Percentiles rank a stretch among this genome's conserved stretches.
Evolutionary conservation across 2,888 invertebrate genomes (phyloP).

Genomic region (Conomelus anceps): DNA sequence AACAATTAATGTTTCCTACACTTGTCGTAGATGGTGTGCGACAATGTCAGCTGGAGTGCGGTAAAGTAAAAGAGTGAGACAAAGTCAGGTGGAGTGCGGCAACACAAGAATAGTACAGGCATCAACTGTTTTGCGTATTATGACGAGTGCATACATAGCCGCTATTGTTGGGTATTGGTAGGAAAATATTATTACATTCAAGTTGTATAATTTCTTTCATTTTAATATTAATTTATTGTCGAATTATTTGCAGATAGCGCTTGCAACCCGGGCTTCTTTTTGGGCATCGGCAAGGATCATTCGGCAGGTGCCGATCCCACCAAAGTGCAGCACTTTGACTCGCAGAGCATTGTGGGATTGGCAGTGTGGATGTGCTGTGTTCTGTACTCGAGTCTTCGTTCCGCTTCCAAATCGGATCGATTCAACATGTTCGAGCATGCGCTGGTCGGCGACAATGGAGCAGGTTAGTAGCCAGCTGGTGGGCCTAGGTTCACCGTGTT

Average conservation of each 20-base stretch:
- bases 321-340: constrained; percentile 61
- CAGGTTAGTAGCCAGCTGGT: neutral
- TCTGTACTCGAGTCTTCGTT: constrained; percentile 89
- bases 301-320: constrained; percentile 33
- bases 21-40: too few relatives aligned
- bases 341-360: constrained; percentile 86
- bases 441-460: constrained; percentile 58
- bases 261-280: constrained; percentile 69
- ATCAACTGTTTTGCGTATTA: too few relatives aligned
- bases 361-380: constrained; percentile 92
- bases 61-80: too few relatives aligned
- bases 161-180: neutral
- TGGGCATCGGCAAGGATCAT: constrained; percentile 39
- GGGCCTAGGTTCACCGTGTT: neutral
- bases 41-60: too few relatives aligned
- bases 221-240: neutral
- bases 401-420: constrained; percentile 88
- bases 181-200: neutral
- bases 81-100: too few relatives aligned
- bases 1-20: too few relatives aligned
- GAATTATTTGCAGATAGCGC: constrained; percentile 48
- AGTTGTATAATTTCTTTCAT: neutral
- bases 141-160: too few relatives aligned
- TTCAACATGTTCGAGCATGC: constrained; percentile 80
- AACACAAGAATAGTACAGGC: too few relatives aligned